Base-by-base conservation (phyloP, 2,113 vertebrate species). In the Triplophysa rosa region DNA sequence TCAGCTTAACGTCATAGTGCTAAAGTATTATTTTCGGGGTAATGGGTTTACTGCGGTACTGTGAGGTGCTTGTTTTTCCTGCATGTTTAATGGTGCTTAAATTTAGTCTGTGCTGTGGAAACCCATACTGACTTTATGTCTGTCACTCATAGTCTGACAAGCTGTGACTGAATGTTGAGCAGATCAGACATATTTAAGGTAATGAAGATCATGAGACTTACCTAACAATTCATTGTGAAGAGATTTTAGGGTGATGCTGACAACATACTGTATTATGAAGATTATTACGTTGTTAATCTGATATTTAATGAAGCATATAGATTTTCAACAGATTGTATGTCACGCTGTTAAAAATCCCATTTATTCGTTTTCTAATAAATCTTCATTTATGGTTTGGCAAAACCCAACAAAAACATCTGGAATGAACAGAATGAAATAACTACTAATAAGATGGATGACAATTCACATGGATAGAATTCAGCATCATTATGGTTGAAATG, bases 331-430 rank as follows among this genome's bases (percentile, higher is more conserved):
- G 9, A 42, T 10, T 42, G 16, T 52, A 8, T 29, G 29, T 12
- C 29, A 40, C 11, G 54, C 3, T 29, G 29, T 69, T 52, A 24
- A 47, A 68, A 68, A 68, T 47, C 73, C 29, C 13, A n/a, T 61
- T 56, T 29, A 24, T 65, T 16, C n/a, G 21, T 69, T 24, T 66
- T 8, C 40, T 62, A 45, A 73, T 73, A 40, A 17, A 45, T 74
- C 37, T 74, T 74, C 14, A 58, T 71, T 45, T 42, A 59, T 45
- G 37, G 14, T 74, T 62, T 45, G 56, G 58, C 56, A 61, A 74
- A 74, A 47, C 33, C 42, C 54, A 12, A 62, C 14, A 74, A 74
- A 42, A 24, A 19, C 54, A 58, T 59, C 70, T 59, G 33, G n/a
- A 72, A 70, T 13, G 17, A 54, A 70, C 24, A 54, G 17, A 37